Base-by-base conservation (phyloP, 2,888 invertebrate genomes). In the Griposia aprilina region DNA sequence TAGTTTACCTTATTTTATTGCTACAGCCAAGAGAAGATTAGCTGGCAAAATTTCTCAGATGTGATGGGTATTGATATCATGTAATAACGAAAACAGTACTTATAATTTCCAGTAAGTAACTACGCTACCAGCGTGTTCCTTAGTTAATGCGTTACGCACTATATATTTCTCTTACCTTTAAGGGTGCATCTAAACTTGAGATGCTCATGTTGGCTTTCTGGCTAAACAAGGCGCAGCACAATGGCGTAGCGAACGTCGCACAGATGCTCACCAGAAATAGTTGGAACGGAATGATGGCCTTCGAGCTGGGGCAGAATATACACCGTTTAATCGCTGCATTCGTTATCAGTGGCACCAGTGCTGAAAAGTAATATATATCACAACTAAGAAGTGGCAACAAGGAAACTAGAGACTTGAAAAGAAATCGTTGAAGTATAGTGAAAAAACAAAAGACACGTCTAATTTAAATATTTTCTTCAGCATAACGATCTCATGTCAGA, bases 171-270 rank as follows among this genome's bases (percentile, higher is more conserved):
- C 26, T 72, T 57, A 74, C 74, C 45, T 74, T 57, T 45, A 74
- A 30, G 5, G 74, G 74, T 48, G 30, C 1, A n/a, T 74, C 74
- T 45, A 74, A 13, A 13, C 11, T 45, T n/a, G 74, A 30, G 45
- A 74, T 10, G 45, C 0, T 6, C 13, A 74, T 13, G 0, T 13
- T 2, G 6, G 45, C 30, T 74, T 45, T 74, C 74, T 74, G 45
- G 6, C 15, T 57, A 30, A 74, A 74, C 1, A 74, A 57, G 20
- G 74, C 74, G 17, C 57, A 57, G n/a, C 74, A n/a, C 74, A 74
- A n/a, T 48, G 74, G 74, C 75, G 74, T 74, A 10, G 75, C 45
- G n/a, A 74, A 17, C n/a, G n/a, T 30, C n/a, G 20, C 45, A 30
- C 74, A 41, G 2, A 74, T 1, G 13, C 55, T 5, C 75, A 74